phyloP scores from a whole-genome alignment of 2,888 invertebrate species.

The Eupithecia exiguata region DNA sequence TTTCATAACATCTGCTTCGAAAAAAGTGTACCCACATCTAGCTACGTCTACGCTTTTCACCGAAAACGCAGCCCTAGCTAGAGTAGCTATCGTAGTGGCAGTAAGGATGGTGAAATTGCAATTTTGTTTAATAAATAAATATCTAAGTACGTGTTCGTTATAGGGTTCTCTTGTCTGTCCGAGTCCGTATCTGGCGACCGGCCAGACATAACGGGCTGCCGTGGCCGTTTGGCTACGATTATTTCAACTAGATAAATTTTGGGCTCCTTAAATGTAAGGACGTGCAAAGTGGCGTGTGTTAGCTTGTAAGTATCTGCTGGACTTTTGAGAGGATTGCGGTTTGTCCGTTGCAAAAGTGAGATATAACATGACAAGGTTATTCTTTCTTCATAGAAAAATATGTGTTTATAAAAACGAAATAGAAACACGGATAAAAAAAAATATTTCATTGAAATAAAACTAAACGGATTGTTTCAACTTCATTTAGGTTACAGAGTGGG shows the following conservation, averaged over 20 bases:
- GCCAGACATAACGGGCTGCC: conserved; percentile 69
- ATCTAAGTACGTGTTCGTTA: conserved; percentile 48
- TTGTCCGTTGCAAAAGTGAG: background rate
- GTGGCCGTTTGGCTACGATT: conserved; percentile 67
- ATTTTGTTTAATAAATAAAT: conserved; percentile 34
- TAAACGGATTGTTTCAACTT: background rate
- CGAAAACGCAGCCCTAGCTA: background rate
- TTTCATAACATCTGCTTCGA: background rate
- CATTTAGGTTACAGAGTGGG: conserved; percentile 8
- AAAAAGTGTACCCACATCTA: background rate
- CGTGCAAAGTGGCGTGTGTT: conserved; percentile 59
- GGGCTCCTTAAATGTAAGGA: conserved; percentile 71
- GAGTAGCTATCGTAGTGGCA: background rate
- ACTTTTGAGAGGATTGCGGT: conserved; percentile 19
- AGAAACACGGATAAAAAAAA: background rate
- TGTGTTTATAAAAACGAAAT: background rate
- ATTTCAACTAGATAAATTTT: conserved; percentile 77
- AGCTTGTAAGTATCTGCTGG: conserved; percentile 40
- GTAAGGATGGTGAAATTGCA: background rate
- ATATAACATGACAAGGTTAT: background rate
- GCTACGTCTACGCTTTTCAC: background rate
- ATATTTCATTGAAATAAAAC: background rate
- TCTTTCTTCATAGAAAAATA: background rate
- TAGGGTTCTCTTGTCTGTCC: conserved; percentile 53
- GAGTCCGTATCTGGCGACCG: conserved; percentile 62